These are phyloP conservation scores for Caenorhabditis wallacei DNA, from an alignment of 2,888 invertebrate species.

Conservation along the genomic window DNA sequence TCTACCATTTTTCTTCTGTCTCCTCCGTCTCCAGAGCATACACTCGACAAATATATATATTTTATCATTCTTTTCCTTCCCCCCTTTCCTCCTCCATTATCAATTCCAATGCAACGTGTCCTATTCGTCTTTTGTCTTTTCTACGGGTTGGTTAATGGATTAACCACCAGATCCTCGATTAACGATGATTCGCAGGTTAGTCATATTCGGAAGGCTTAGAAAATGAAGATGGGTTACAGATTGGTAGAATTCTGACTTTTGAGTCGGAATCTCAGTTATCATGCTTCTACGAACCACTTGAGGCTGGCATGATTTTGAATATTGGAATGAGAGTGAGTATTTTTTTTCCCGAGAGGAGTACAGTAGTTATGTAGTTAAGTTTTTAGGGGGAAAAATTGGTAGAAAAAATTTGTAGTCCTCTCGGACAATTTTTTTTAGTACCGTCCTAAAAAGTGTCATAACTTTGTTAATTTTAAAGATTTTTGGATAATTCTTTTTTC, in stretches of 20 bases:
- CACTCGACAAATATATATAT: not conserved
- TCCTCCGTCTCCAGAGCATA: not conserved
- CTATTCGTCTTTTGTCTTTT: constrained; percentile 5
- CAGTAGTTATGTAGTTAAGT: no score
- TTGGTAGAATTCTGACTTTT: constrained; percentile 55
- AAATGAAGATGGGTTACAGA: constrained; percentile 22
- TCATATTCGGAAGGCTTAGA: not conserved
- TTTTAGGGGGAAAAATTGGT: no score
- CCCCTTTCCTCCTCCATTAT: not conserved
- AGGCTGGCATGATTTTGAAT: constrained; percentile 60
- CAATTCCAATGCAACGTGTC: constrained; percentile 40
- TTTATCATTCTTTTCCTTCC: not conserved
- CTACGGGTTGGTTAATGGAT: constrained; percentile 2
- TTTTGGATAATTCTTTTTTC: no score
- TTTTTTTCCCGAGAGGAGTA: no score
- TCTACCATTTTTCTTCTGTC: not conserved
- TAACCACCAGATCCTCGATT: constrained; percentile 42
- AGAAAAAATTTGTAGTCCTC: no score
- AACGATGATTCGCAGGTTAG: constrained; percentile 48
- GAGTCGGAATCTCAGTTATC: constrained; percentile 60
- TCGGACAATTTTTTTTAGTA: no score
- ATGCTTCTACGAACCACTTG: constrained; percentile 69
- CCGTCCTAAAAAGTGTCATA: no score
- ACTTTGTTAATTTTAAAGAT: not conserved
- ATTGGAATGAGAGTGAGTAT: constrained; percentile 64